Conservation (phyloP, 2,113 vertebrate genomes). For the Chaetodon auriga region DNA sequence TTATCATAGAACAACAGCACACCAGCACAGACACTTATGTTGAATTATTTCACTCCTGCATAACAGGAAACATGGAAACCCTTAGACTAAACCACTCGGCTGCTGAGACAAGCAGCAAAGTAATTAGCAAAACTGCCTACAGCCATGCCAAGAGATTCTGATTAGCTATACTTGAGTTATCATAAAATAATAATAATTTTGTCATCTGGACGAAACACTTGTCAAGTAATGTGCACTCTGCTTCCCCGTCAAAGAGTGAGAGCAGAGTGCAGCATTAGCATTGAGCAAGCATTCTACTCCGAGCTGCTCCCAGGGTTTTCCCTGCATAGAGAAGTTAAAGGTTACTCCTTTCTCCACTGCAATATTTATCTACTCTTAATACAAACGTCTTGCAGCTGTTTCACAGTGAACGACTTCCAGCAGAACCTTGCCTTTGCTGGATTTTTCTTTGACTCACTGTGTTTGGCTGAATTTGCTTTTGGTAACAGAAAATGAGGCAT, state of each 20-base stretch:
- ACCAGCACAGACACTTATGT: neutral
- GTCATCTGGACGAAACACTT: constrained; percentile 38
- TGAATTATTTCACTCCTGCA: neutral
- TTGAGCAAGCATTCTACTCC: constrained; percentile 17
- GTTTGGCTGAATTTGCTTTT: constrained; percentile 1
- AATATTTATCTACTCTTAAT: constrained; percentile 20
- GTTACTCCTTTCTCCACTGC: neutral
- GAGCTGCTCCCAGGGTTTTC: constrained; percentile 13
- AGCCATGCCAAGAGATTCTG: constrained; percentile 24
- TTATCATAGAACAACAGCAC: neutral
- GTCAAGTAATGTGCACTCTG: constrained; percentile 25
- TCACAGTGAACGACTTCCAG: neutral
- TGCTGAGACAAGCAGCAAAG: constrained; percentile 30
- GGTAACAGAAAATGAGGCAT: neutral
- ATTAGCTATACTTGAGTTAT: constrained; percentile 46
- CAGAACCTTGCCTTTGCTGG: neutral
- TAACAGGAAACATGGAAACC: neutral
- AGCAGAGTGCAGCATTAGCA: constrained; percentile 29
- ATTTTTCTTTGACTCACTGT: neutral
- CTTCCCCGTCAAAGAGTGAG: neutral
- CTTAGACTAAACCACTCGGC: constrained; percentile 21
- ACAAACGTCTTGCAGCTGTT: constrained; percentile 13
- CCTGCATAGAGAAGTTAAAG: constrained; percentile 26
- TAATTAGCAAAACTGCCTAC: constrained; percentile 30
- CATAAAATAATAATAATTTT: constrained; percentile 49